Conservation (phyloP, 1,140 invertebrate species). For the Cyphomyrmex costatus region DNA sequence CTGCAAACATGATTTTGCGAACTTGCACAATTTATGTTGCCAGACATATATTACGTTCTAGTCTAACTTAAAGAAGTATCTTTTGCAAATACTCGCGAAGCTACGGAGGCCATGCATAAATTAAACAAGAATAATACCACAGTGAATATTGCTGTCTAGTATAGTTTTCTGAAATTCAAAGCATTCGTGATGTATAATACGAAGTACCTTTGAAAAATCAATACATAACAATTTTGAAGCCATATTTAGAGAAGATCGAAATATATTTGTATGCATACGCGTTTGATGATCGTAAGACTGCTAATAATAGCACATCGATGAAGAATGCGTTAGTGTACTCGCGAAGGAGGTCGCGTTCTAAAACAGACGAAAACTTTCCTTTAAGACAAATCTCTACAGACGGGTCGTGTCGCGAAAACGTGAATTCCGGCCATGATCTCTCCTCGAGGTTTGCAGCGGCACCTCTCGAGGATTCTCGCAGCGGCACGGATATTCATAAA, state of each 20-base stretch:
- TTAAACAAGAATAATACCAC: constrained; percentile 10
- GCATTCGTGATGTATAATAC: background rate
- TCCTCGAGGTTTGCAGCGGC: background rate
- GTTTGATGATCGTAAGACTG: constrained; percentile 3
- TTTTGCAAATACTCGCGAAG: constrained; percentile 42
- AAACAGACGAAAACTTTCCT: constrained; percentile 45
- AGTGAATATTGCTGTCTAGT: background rate
- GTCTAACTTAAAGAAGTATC: constrained; percentile 44
- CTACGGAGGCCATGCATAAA: constrained; percentile 43
- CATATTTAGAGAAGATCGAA: background rate
- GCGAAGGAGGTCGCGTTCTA: constrained; percentile 38
- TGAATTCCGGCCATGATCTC: constrained; percentile 39
- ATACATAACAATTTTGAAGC: background rate
- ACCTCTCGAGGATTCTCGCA: constrained; percentile 22
- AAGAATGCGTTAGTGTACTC: constrained; percentile 4
- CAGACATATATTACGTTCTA: constrained; percentile 55
- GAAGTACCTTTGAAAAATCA: background rate
- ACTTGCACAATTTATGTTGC: constrained; percentile 39
- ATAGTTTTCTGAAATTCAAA: constrained; percentile 15
- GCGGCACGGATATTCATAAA: constrained; percentile 60
- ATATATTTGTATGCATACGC: constrained; percentile 3
- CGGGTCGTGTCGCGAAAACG: constrained; percentile 50
- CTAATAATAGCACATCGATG: background rate
- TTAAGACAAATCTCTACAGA: constrained; percentile 38
- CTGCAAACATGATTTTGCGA: constrained; percentile 65